phyloP scores from a whole-genome alignment of 2,797 vertebrate species.

The Arrhamphus sclerolepis region DNA sequence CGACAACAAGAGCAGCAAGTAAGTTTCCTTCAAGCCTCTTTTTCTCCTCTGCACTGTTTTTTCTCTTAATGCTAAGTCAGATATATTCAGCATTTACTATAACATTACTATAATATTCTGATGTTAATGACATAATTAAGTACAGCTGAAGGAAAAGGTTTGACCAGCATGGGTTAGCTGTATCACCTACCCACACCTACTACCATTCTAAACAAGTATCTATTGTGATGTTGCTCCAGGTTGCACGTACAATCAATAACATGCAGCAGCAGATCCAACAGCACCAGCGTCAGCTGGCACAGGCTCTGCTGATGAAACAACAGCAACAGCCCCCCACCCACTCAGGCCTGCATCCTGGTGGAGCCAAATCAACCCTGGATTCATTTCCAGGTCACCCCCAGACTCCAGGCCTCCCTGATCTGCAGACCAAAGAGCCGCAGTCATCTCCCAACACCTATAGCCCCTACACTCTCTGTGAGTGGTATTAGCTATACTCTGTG shows the following conservation, averaged over 20 bases:
- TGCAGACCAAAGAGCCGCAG: conserved; percentile 99
- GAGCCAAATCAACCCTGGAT: conserved; percentile 92
- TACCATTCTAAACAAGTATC: conserved; percentile 6
- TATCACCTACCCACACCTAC: background rate
- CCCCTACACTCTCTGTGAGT: conserved; percentile 93
- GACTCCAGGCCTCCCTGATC: conserved; percentile 90
- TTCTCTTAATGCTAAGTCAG: background rate
- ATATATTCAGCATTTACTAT: background rate
- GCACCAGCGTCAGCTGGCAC: conserved; percentile 99
- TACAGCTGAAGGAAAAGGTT: background rate
- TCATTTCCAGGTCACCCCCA: conserved; percentile 91
- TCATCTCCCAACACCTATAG: conserved; percentile 91
- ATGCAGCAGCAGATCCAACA: conserved; percentile 99
- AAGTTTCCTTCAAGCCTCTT: conserved; percentile 51
- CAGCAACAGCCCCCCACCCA: conserved; percentile 87
- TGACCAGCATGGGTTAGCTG: background rate
- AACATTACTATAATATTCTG: no score
- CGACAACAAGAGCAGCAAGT: conserved; percentile 99
- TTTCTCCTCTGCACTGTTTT: background rate
- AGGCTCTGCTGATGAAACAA: conserved; percentile 97
- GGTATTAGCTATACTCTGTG: background rate
- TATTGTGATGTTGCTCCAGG: conserved; percentile 78
- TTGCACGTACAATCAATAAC: conserved; percentile 99
- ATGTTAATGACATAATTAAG: background rate
- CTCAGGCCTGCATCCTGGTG: conserved; percentile 87